phyloP scores from a whole-genome alignment of 2,113 vertebrate genomes.

The Okapia johnstoni region DNA sequence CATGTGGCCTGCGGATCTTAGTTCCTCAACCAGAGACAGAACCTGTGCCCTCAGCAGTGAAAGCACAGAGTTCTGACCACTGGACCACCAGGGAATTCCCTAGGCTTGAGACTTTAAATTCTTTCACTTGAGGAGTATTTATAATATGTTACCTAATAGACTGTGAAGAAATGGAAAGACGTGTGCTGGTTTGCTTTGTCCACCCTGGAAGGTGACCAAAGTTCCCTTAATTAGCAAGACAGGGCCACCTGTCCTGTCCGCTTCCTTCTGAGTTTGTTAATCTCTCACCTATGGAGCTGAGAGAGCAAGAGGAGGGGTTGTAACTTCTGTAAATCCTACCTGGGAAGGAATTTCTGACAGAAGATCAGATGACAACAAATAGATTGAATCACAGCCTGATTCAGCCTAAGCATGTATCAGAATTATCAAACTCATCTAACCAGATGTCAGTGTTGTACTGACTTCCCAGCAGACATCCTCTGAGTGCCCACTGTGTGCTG shows the following conservation, averaged over 20 bases:
- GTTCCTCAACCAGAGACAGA: neutral
- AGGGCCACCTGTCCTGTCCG: neutral
- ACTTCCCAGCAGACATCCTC: neutral
- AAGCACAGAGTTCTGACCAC: neutral
- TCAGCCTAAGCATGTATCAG: neutral
- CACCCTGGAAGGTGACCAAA: neutral
- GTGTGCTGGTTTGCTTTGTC: neutral
- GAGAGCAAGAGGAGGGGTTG: neutral
- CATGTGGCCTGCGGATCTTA: neutral
- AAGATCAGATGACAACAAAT: neutral
- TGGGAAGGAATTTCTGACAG: conserved; percentile 6
- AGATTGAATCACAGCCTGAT: neutral
- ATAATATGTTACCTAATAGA: conserved; percentile 19
- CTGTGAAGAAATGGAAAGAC: neutral
- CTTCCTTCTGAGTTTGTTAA: neutral
- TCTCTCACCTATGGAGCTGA: neutral
- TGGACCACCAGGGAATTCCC: neutral
- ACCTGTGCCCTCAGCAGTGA: neutral
- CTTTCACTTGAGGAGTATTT: neutral
- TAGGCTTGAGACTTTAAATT: neutral
- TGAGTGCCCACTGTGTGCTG: neutral
- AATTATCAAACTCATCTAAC: too few species aligned
- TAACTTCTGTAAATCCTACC: neutral
- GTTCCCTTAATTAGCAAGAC: neutral
- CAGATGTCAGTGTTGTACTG: neutral